A percentile compares a stretch with the other conserved stretches of the same genome.
Evolutionary conservation across 1,140 invertebrate species (phyloP).

Genomic region (Bombyx mori): DNA sequence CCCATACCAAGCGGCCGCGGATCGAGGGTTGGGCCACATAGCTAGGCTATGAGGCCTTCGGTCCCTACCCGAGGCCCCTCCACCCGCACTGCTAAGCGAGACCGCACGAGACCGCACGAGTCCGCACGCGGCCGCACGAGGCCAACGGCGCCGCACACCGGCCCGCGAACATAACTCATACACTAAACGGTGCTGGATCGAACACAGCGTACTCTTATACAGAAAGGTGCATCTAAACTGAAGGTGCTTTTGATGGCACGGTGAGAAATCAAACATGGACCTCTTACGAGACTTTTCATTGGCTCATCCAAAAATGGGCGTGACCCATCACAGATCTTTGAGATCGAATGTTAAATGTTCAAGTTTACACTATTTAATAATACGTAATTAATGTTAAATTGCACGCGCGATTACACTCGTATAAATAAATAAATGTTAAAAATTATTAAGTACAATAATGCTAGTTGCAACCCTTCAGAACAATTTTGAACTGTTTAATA

Average conservation of each 20-base stretch:
- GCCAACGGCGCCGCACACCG: neutral
- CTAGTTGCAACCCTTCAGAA: conserved; percentile 48
- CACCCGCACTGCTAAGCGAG: conserved; percentile 52
- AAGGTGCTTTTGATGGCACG: conserved; percentile 46
- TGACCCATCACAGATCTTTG: conserved; percentile 5
- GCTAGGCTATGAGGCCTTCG: conserved; percentile 71
- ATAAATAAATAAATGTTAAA: conserved; percentile 49
- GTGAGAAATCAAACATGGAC: conserved; percentile 12
- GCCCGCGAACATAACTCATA: conserved; percentile 2
- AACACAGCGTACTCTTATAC: conserved; percentile 21
- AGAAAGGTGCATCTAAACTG: conserved; percentile 30
- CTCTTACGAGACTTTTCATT: neutral
- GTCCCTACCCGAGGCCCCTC: conserved; percentile 58
- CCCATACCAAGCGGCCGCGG: conserved; percentile 85
- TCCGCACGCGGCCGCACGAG: conserved; percentile 15
- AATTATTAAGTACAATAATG: conserved; percentile 38
- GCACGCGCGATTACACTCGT: conserved; percentile 54
- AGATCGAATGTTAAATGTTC: conserved; percentile 31
- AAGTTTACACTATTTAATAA: conserved; percentile 46
- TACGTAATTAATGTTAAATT: conserved; percentile 57
- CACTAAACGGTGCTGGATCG: conserved; percentile 11
- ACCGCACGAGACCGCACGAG: conserved; percentile 11
- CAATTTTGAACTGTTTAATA: conserved; percentile 41
- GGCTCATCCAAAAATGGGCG: neutral
- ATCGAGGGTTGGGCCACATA: conserved; percentile 91